A percentile compares a stretch with the other conserved stretches of the same genome.
Conservation (phyloP, 1,140 invertebrate genomes). For the Acromyrmex charruanus region DNA sequence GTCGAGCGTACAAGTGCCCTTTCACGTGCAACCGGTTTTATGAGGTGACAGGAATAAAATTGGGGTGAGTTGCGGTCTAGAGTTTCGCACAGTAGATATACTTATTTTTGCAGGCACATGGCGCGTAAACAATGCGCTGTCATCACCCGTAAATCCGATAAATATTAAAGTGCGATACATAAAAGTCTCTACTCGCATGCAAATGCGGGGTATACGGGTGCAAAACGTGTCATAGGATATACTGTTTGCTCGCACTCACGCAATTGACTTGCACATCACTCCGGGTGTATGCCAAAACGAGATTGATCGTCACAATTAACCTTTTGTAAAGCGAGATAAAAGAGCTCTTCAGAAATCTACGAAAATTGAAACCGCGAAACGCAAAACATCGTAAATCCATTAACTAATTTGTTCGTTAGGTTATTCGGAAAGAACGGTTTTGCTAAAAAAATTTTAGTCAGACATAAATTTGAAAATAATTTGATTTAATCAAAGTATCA, state of each 20-base stretch:
- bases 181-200: constrained; percentile 49
- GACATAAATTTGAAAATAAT: no score
- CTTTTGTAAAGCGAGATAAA: not conserved
- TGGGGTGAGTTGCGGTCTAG: constrained; percentile 6
- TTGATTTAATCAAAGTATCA: no score
- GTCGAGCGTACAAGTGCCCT: not conserved
- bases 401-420: constrained; percentile 10
- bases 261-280: constrained; percentile 30
- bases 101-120: constrained; percentile 47
- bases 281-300: not conserved
- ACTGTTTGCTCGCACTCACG: constrained; percentile 50
- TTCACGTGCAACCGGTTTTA: constrained; percentile 22
- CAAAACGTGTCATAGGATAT: constrained; percentile 38
- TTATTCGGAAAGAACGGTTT: not conserved
- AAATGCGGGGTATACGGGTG: constrained; percentile 20
- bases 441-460: no score
- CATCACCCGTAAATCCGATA: constrained; percentile 53
- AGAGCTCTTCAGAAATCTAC: not conserved
- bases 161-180: constrained; percentile 53
- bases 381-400: not conserved
- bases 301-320: constrained; percentile 20
- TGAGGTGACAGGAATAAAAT: constrained; percentile 19
- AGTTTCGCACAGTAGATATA: constrained; percentile 20
- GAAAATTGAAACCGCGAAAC: constrained; percentile 6
- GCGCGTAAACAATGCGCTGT: constrained; percentile 51